Conservation (phyloP, 1,140 invertebrate genomes). For the Argopecten irradians region DNA sequence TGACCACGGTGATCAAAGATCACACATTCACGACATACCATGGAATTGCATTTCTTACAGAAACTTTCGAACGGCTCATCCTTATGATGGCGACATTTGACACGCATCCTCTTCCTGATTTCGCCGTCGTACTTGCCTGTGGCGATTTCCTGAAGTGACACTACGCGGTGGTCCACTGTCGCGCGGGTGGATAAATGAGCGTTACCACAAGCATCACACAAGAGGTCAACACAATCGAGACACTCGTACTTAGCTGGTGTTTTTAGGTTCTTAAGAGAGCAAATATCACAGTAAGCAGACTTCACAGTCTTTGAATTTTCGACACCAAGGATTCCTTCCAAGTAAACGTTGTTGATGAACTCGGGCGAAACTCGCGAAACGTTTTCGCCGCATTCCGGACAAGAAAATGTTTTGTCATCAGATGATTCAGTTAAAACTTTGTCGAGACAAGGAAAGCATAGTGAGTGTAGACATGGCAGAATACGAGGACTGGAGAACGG, state of each 20-base stretch:
- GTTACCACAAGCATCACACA: background rate
- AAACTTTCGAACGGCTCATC: background rate
- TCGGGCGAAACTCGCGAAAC: background rate
- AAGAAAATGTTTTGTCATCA: background rate
- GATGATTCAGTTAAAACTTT: background rate
- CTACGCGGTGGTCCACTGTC: background rate
- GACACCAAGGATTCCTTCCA: background rate
- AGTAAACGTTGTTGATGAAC: background rate
- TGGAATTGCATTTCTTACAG: background rate
- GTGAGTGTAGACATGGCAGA: background rate
- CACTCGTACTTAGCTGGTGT: constrained; percentile 1
- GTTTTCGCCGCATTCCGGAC: background rate
- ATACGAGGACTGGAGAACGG: background rate
- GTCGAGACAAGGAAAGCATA: background rate
- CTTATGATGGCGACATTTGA: background rate
- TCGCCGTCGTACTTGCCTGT: background rate
- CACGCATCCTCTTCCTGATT: background rate
- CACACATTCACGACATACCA: background rate
- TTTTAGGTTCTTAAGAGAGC: background rate
- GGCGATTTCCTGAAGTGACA: background rate
- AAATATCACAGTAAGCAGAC: background rate
- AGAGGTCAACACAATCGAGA: background rate
- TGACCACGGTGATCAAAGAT: background rate
- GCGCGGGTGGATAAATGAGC: background rate
- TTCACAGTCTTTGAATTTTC: background rate